These are phyloP conservation scores for Cynaeus angustus DNA, from an alignment of 2,888 invertebrate genomes.

Conservation along the genomic window DNA sequence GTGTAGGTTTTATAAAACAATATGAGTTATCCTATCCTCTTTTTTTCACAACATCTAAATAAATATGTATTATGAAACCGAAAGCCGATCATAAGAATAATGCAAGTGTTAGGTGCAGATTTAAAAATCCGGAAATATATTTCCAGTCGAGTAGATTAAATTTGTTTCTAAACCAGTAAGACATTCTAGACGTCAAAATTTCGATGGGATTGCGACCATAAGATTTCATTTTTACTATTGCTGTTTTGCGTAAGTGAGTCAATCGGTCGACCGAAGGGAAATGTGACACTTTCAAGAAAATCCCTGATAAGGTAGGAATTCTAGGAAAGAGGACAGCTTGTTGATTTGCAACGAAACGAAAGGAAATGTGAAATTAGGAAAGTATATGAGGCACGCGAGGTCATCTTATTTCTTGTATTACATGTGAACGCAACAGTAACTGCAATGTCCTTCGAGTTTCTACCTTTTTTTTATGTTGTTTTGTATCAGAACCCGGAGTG, in stretches of 20 bases:
- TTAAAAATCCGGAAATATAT: no score
- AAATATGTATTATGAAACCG: no score
- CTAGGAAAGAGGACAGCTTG: constrained; percentile 28
- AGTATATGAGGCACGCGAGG: constrained; percentile 18
- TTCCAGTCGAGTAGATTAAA: no score
- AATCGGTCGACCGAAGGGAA: not conserved
- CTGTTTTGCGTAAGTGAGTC: constrained; percentile 7
- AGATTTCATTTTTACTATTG: not conserved
- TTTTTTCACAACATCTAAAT: no score
- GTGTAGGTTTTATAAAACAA: no score
- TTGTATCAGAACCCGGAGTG: constrained; percentile 4
- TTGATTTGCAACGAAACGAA: constrained; percentile 34
- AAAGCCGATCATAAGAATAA: no score
- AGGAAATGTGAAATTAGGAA: constrained; percentile 31
- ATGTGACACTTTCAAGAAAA: constrained; percentile 11
- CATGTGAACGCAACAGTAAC: not conserved
- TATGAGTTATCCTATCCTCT: no score
- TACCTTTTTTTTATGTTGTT: constrained; percentile 2
- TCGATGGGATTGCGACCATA: not conserved
- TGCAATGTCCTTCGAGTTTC: no score
- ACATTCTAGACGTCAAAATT: no score
- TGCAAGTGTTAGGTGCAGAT: no score
- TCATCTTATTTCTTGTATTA: constrained; percentile 3
- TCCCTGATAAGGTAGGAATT: constrained; percentile 22
- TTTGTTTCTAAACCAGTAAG: no score